Base-by-base conservation (phyloP, 2,113 vertebrate genomes). In the Petroica traversi region DNA sequence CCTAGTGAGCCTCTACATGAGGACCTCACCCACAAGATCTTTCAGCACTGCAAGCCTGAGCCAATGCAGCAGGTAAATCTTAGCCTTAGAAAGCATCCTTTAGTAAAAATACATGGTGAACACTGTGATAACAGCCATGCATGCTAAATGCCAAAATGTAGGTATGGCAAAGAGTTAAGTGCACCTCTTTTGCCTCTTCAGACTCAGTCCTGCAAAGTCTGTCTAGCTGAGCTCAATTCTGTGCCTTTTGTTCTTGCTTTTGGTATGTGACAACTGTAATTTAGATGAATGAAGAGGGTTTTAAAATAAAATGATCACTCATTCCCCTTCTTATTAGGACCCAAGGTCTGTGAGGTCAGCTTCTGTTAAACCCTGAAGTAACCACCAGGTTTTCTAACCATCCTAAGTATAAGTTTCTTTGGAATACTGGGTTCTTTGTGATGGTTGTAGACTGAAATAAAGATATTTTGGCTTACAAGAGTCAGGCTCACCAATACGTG, bases 111-210 rank as follows among this genome's bases (percentile, higher is more conserved):
- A 16, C 19, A 3, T 19, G 12, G 8, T 23, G 69, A 74, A 54
- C 0, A 0, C 33, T 58, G 3, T 54, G 22, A 8, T 73, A 61
- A n/a, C 36, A 54, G 41, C 36, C 77, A 5, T 34, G 19, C 36
- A 8, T 19, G 19, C 38, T 57, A 73, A 26, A 17, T 74, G 45
- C 22, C 41, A 48, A 40, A 64, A 52, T 20, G 20, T 14, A 41
- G 43, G 19, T 36, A 26, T 1, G 2, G n/a, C 51, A 52, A 40
- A 48, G 43, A 33, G 25, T 59, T 43, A 67, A 31, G 5, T 45
- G 38, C 62, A 54, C 15, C 22, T 85, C 29, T 61, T 88, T 33
- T 67, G 31, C 18, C 23, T 79, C 19, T 29, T 85, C 25, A 83
- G 5, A 25, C 7, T n/a, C 20, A 29, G 25, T 46, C 24, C 62